These are phyloP conservation scores for Suncus etruscus DNA, from an alignment of 2,113 vertebrate species.

Conservation along the genomic window DNA sequence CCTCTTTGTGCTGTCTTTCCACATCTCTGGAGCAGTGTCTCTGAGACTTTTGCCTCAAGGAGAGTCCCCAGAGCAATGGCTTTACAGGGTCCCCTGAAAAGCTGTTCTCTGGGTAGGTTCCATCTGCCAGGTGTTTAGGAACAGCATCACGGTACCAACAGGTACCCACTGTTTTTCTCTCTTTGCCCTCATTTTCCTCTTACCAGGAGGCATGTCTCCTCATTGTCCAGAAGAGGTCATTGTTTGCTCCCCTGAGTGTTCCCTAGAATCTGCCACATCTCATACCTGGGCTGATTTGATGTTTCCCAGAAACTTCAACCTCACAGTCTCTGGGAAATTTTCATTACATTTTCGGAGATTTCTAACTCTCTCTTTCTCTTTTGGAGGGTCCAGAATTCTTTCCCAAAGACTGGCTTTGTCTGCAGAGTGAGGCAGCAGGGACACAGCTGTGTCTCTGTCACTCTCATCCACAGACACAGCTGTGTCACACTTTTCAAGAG, in stretches of 20 bases:
- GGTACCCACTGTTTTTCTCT: no score
- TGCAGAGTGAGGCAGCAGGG: not conserved
- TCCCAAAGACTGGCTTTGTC: not conserved
- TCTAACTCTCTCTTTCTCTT: not conserved
- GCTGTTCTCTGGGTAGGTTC: not conserved
- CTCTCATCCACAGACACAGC: not conserved
- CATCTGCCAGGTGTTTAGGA: not conserved
- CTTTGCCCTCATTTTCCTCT: no score
- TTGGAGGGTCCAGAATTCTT: not conserved
- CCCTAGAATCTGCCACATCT: not conserved
- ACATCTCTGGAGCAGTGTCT: no score
- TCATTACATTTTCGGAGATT: slow-evolving; percentile 1
- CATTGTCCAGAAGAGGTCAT: not conserved
- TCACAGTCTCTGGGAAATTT: not conserved
- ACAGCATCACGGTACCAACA: no score
- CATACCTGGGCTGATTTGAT: not conserved
- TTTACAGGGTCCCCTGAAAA: no score
- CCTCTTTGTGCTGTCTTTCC: no score
- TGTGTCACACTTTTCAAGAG: not conserved
- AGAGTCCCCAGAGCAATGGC: no score
- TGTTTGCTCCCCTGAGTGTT: not conserved
- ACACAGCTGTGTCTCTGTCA: not conserved
- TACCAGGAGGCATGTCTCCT: not conserved
- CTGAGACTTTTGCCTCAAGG: no score
- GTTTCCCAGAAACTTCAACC: not conserved